These are phyloP conservation scores for Villa cingulata DNA, from an alignment of 2,888 invertebrate species.

Conservation along the genomic window DNA sequence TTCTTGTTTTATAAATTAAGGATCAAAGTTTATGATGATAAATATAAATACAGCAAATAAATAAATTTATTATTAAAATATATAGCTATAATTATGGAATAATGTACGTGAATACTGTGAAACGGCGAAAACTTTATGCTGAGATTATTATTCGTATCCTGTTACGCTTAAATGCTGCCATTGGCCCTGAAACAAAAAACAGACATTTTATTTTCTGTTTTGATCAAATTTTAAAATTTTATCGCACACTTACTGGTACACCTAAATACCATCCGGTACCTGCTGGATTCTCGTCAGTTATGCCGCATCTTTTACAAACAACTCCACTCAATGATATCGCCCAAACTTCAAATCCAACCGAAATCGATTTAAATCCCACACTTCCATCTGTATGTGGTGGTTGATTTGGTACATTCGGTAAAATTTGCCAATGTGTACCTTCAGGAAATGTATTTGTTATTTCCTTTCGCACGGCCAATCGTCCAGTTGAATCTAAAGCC, in stretches of 20 bases:
- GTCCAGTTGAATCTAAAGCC: conserved; percentile 62
- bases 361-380: conserved; percentile 54
- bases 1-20: too few species aligned
- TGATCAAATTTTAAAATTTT: too few species aligned
- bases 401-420: conserved; percentile 45
- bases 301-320: conserved; percentile 58
- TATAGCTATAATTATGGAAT: background rate
- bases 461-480: conserved; percentile 63
- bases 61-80: conserved; percentile 4
- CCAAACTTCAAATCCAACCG: conserved; percentile 64
- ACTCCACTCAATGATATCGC: conserved; percentile 57
- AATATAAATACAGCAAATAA: too few species aligned
- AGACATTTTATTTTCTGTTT: conserved; percentile 4
- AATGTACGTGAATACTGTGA: too few species aligned
- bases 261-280: conserved; percentile 70
- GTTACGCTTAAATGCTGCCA: conserved; percentile 31
- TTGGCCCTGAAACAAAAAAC: conserved; percentile 38
- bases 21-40: too few species aligned
- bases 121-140: background rate
- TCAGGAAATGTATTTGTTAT: conserved; percentile 62
- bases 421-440: conserved; percentile 72
- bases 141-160: conserved; percentile 1
- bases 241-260: conserved; percentile 36
- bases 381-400: conserved; percentile 41
- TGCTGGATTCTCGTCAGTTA: conserved; percentile 54